Evolutionary conservation across 1,140 invertebrate species (phyloP).

Genomic region (Bradynema listronoti): DNA sequence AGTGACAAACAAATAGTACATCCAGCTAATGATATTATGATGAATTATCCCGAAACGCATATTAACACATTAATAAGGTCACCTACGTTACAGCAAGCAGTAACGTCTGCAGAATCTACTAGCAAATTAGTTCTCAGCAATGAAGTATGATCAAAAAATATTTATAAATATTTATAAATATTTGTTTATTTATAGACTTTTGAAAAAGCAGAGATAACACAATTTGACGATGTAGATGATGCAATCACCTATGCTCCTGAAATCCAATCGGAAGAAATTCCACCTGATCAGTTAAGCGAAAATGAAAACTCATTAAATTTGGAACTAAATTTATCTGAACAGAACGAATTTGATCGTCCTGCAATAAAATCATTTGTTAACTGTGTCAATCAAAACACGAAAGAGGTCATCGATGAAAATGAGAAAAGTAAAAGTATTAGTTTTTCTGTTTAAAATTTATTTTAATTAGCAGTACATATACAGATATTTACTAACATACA

Average conservation of each 20-base stretch:
- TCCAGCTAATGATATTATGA: constrained; percentile 16
- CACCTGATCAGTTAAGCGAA: constrained; percentile 52
- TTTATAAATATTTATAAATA: constrained; percentile 8
- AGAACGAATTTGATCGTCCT: constrained; percentile 1
- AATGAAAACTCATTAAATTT: constrained; percentile 37
- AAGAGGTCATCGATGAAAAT: no score
- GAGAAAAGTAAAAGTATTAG: no score
- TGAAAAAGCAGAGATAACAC: constrained; percentile 41
- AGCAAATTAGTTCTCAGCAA: constrained; percentile 40
- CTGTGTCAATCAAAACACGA: no score
- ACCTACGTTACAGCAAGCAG: neutral
- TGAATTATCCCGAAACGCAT: constrained; percentile 7
- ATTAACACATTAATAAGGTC: neutral
- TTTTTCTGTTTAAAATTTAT: no score
- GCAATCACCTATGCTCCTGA: constrained; percentile 52
- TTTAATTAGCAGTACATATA: no score
- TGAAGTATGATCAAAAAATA: constrained; percentile 32
- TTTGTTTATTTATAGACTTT: constrained; percentile 30
- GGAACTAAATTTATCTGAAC: constrained; percentile 15
- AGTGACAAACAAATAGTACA: constrained; percentile 17
- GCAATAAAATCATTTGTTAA: no score
- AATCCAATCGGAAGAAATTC: constrained; percentile 51
- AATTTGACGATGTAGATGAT: constrained; percentile 47
- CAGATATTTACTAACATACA: no score
- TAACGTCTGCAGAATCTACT: constrained; percentile 36